A percentile compares a stretch with the other conserved stretches of the same genome.
Conservation (phyloP, 2,797 vertebrate species). For the Hapalemur alaotrensis region DNA sequence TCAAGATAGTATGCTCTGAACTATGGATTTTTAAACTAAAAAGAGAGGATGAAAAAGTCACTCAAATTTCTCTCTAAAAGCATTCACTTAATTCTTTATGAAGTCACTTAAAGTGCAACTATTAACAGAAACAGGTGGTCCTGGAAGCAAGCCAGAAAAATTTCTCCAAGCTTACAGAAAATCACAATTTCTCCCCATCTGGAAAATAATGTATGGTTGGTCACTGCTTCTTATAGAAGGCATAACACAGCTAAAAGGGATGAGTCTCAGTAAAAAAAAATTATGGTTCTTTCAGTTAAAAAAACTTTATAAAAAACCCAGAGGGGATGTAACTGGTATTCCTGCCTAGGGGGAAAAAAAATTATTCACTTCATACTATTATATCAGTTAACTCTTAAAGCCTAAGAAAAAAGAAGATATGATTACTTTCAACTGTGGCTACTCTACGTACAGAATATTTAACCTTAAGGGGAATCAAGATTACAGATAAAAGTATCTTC, state of each 20-base stretch:
- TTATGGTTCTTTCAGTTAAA: neutral
- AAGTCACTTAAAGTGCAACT: neutral
- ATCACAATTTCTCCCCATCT: neutral
- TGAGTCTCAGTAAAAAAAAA: neutral
- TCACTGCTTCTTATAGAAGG: neutral
- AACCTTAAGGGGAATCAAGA: slow-evolving; percentile 6
- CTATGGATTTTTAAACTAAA: slow-evolving; percentile 4
- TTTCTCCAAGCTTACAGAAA: neutral
- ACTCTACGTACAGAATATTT: neutral
- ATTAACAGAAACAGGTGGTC: neutral
- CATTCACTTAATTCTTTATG: slow-evolving; percentile 20
- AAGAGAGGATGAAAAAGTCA: slow-evolving; percentile 4
- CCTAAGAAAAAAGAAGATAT: neutral
- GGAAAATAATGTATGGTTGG: neutral
- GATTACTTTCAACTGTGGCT: slow-evolving; percentile 13
- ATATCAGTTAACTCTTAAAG: neutral
- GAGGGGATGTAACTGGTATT: neutral
- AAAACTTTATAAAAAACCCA: neutral
- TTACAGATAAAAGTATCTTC: neutral
- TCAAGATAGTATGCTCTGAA: neutral
- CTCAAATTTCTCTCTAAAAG: neutral
- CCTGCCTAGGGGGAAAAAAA: neutral
- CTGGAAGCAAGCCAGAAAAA: slow-evolving; percentile 5
- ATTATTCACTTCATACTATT: neutral
- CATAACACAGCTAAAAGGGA: neutral